Conservation (phyloP, 1,140 invertebrate genomes). For the Papilio polyxenes region DNA sequence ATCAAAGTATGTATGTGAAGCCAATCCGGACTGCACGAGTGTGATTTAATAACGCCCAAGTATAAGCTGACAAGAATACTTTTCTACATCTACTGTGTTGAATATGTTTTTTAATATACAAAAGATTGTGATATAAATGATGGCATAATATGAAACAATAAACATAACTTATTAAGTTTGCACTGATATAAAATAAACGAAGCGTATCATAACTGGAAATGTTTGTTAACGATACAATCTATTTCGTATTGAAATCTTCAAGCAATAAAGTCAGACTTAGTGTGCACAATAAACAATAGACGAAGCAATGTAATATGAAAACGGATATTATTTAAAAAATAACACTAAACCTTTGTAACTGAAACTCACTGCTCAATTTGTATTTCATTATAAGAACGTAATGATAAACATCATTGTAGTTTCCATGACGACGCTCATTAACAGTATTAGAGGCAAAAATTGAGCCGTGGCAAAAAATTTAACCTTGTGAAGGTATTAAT, state of each 20-base stretch:
- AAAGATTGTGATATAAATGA: too few species aligned
- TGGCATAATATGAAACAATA: not conserved
- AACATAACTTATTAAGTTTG: not conserved
- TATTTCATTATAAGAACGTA: not conserved
- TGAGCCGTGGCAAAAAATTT: too few species aligned
- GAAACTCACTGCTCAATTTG: not conserved
- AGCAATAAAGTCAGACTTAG: conserved; percentile 12
- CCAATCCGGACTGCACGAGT: too few species aligned
- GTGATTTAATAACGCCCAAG: too few species aligned
- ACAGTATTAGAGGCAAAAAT: not conserved
- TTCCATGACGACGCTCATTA: not conserved
- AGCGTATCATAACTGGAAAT: not conserved
- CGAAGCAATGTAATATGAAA: conserved; percentile 16
- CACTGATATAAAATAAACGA: not conserved
- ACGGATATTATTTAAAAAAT: not conserved
- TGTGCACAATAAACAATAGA: conserved; percentile 9
- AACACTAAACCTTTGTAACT: conserved; percentile 9
- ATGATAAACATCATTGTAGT: not conserved
- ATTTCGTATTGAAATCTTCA: conserved; percentile 16
- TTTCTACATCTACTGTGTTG: too few species aligned
- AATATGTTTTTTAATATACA: too few species aligned
- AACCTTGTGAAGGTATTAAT: not conserved
- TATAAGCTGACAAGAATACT: too few species aligned
- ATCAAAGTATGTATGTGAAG: too few species aligned
- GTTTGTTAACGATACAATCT: not conserved